Evolutionary conservation across 2,888 invertebrate species (phyloP).

Genomic region (Hermaeophaga mercurialis): DNA sequence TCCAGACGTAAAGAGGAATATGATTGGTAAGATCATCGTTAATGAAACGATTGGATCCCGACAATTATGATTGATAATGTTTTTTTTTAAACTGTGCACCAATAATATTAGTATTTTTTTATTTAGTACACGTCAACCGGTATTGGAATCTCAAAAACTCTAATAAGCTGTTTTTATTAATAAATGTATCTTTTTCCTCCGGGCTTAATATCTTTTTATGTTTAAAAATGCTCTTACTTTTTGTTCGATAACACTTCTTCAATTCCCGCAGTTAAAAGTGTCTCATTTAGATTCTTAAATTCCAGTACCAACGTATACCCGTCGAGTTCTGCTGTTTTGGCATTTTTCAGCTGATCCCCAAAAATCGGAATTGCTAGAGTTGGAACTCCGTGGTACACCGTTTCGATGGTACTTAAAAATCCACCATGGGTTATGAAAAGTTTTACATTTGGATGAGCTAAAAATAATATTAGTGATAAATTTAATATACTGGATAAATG

Average conservation of each 20-base stretch:
- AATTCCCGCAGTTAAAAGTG: conserved; percentile 45
- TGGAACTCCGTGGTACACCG: conserved; percentile 59
- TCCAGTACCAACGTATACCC: conserved; percentile 56
- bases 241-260: conserved; percentile 45
- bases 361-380: conserved; percentile 62
- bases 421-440: conserved; percentile 61
- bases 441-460: conserved; percentile 58
- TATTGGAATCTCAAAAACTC: neutral
- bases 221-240: no score
- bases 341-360: conserved; percentile 61
- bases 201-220: neutral
- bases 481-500: no score
- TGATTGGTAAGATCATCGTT: neutral
- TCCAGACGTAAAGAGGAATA: no score
- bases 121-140: no score
- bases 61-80: neutral
- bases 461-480: conserved; percentile 24
- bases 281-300: conserved; percentile 53
- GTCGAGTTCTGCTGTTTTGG: conserved; percentile 53
- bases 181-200: neutral
- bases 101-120: no score
- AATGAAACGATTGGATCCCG: neutral
- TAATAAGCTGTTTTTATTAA: neutral
- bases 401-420: conserved; percentile 59
- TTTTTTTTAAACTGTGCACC: no score